Percentiles rank a stretch among this genome's conserved stretches.
These are phyloP conservation scores for Hypselothyrea guttata DNA, from an alignment of 2,888 invertebrate genomes.

Conservation along the genomic window DNA sequence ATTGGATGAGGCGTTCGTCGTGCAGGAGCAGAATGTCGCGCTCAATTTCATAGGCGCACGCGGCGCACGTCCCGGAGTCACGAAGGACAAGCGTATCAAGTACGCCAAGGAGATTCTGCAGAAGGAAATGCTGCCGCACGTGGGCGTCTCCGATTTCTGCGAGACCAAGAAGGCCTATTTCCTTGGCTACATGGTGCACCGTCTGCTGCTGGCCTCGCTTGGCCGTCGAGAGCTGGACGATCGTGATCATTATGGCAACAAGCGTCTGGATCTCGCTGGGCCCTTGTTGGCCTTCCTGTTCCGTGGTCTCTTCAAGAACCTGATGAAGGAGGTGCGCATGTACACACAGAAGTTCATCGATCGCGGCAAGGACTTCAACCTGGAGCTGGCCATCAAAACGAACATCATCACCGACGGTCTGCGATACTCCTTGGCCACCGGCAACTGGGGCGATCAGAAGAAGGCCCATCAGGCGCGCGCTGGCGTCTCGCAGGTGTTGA, in stretches of 20 bases:
- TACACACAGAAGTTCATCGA: slow-evolving; percentile 99
- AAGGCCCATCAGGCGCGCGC: slow-evolving; percentile 96
- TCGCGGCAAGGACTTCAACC: slow-evolving; percentile 98
- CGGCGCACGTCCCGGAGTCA: slow-evolving; percentile 98
- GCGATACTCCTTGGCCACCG: slow-evolving; percentile 98
- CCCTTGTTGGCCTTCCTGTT: slow-evolving; percentile 98
- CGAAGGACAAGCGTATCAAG: slow-evolving; percentile 99
- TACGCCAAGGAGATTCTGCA: slow-evolving; percentile 99
- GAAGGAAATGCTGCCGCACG: slow-evolving; percentile 99
- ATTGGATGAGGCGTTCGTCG: slow-evolving; percentile 99
- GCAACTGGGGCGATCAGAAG: slow-evolving; percentile 99
- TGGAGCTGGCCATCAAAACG: slow-evolving; percentile 94
- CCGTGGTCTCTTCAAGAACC: slow-evolving; percentile 96
- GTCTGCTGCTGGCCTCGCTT: slow-evolving; percentile 95
- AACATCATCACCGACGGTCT: slow-evolving; percentile 99
- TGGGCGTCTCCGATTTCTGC: slow-evolving; percentile 99
- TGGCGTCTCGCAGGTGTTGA: slow-evolving; percentile 92
- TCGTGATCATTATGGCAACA: slow-evolving; percentile 99
- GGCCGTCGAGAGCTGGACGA: slow-evolving; percentile 99
- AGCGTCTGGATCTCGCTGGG: slow-evolving; percentile 98
- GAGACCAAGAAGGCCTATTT: slow-evolving; percentile 99
- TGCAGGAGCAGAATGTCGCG: slow-evolving; percentile 99
- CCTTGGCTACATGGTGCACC: slow-evolving; percentile 99
- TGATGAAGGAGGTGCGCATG: slow-evolving; percentile 98
- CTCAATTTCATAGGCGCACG: slow-evolving; percentile 99